Conservation (phyloP, 2,888 invertebrate species). For the Diachrysia chrysitis region DNA sequence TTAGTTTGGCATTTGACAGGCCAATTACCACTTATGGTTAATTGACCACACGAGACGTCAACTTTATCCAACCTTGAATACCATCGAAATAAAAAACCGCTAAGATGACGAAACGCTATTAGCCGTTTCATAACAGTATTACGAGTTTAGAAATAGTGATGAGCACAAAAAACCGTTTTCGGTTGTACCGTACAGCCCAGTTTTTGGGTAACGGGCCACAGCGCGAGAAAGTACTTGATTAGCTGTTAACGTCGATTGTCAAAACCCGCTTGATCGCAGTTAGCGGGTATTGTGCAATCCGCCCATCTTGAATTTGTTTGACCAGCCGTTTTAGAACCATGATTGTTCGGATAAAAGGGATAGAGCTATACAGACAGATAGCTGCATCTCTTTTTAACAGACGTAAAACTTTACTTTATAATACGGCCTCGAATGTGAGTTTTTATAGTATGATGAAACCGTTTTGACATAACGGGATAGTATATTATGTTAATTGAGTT, state of each 20-base stretch:
- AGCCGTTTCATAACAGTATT: conserved; percentile 86
- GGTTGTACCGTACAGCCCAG: conserved; percentile 85
- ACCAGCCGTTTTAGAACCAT: not conserved
- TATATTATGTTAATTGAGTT: conserved; percentile 15
- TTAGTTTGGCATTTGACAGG: conserved; percentile 13
- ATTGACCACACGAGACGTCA: conserved; percentile 28
- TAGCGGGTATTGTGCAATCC: conserved; percentile 69
- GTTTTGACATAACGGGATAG: conserved; percentile 29
- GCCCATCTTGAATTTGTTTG: conserved; percentile 39
- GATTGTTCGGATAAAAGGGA: not conserved
- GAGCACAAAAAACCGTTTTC: conserved; percentile 81
- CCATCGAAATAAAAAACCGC: conserved; percentile 61
- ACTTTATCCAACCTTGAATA: conserved; percentile 51
- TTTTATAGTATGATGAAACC: conserved; percentile 2
- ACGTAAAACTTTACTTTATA: no score
- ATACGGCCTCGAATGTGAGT: not conserved
- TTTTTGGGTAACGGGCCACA: conserved; percentile 83
- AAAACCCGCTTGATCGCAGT: conserved; percentile 69
- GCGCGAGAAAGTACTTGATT: conserved; percentile 84
- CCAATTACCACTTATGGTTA: conserved; percentile 32
- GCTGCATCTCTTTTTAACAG: conserved; percentile 8
- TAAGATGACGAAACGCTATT: conserved; percentile 80
- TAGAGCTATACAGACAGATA: not conserved
- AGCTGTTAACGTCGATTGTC: conserved; percentile 82
- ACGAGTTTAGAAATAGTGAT: conserved; percentile 79